These are phyloP conservation scores for Drosophila pseudotakahashii DNA, from an alignment of 2,888 invertebrate species.

Conservation along the genomic window DNA sequence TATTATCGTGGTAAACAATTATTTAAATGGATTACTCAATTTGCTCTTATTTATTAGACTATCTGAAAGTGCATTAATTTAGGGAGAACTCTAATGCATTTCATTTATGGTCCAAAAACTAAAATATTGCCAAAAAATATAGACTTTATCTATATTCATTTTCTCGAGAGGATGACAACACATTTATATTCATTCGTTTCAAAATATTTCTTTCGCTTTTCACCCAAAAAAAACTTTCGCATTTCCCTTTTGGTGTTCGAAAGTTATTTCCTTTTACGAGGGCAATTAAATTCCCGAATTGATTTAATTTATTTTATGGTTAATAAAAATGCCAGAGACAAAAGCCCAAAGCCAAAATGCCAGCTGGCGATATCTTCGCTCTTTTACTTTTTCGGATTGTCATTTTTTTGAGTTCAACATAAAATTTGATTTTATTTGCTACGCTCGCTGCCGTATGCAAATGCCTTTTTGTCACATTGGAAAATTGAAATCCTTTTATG, in stretches of 20 bases:
- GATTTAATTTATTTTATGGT: constrained; percentile 78
- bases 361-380: constrained; percentile 24
- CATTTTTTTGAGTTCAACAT: constrained; percentile 49
- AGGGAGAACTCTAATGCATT: too few species aligned
- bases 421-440: constrained; percentile 70
- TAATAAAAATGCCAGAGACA: constrained; percentile 64
- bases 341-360: constrained; percentile 44
- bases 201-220: constrained; percentile 1
- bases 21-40: neutral
- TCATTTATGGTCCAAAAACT: too few species aligned
- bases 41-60: neutral
- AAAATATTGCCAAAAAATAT: too few species aligned
- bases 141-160: constrained; percentile 7
- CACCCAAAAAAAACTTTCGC: constrained; percentile 11
- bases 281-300: constrained; percentile 74
- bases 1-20: neutral
- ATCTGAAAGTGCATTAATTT: neutral
- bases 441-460: constrained; percentile 61
- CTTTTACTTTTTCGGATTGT: constrained; percentile 14
- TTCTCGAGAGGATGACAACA: neutral
- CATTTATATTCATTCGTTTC: constrained; percentile 21
- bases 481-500: constrained; percentile 79
- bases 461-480: constrained; percentile 69
- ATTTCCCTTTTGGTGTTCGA: constrained; percentile 7
- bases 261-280: constrained; percentile 63